Evolutionary conservation across 1,140 invertebrate genomes (phyloP).

Genomic region (Teleopsis dalmanni): DNA sequence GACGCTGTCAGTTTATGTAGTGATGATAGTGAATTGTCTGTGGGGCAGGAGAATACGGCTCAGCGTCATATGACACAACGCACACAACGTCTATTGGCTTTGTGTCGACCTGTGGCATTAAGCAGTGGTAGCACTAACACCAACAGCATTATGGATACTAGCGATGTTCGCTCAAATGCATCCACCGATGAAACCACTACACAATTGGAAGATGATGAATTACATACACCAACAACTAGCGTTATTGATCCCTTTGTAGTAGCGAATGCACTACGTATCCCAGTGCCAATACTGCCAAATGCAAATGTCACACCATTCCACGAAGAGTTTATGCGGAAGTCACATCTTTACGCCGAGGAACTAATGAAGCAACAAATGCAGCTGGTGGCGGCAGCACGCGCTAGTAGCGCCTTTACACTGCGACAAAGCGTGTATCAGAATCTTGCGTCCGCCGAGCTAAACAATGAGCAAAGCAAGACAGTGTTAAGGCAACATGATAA

Average conservation of each 20-base stretch:
- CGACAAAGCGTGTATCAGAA: slow-evolving; percentile 1
- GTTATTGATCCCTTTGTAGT: slow-evolving; percentile 12
- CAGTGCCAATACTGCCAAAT: slow-evolving; percentile 5
- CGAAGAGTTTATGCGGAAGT: slow-evolving; percentile 41
- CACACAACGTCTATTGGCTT: slow-evolving; percentile 22
- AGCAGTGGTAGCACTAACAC: slow-evolving; percentile 15
- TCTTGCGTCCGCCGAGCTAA: not conserved
- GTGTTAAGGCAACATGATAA: not conserved
- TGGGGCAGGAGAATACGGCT: slow-evolving; percentile 54
- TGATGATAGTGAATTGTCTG: slow-evolving; percentile 58
- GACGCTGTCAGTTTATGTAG: slow-evolving; percentile 45
- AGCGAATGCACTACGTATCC: slow-evolving; percentile 11
- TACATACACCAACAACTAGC: not conserved
- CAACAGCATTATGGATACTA: slow-evolving; percentile 4
- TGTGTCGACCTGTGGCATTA: slow-evolving; percentile 34
- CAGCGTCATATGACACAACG: slow-evolving; percentile 10
- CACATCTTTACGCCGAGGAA: slow-evolving; percentile 43
- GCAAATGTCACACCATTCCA: slow-evolving; percentile 2
- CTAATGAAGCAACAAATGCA: slow-evolving; percentile 44
- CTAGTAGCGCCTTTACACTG: slow-evolving; percentile 26
- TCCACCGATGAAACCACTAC: slow-evolving; percentile 12
- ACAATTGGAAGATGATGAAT: not conserved
- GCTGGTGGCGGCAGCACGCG: slow-evolving; percentile 39
- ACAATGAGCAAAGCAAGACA: not conserved
- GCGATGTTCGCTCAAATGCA: slow-evolving; percentile 12